Evolutionary conservation across 2,113 vertebrate genomes (phyloP), one percentile per base, ranked within the genome.

Genomic region (Dicaeum eximium): DNA sequence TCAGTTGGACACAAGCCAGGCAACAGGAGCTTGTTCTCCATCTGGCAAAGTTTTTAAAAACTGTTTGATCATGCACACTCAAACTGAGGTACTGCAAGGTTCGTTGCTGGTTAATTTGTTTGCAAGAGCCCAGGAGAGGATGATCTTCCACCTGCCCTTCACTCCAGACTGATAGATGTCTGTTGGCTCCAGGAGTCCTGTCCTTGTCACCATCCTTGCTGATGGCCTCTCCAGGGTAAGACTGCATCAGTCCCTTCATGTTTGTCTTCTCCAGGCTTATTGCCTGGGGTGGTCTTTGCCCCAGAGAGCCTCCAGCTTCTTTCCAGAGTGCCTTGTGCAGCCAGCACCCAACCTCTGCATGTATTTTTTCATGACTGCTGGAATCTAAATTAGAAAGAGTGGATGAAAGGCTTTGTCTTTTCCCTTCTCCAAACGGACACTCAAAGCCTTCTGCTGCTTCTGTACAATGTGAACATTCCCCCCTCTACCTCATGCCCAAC

Each of bases 241-340:
- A 33, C 47, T 71, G 51, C 3, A 0, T 85, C 33, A 25, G 1
- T 62, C 21, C 14, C 33, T 60, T 48, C 11, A 1, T 3, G 2
- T 50, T 71, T 87, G 47, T 88, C 61, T 77, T 75, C 35, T 88
- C n/a, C 42, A 44, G 66, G 24, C 7, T 19, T 3, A 8, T 40
- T 19, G 4, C 17, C 30, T 9, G 2, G 31, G 4, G 7, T 40
- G 20, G 4, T 70, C 35, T 60, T 62, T 35, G 15, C 11, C 31
- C 16, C 28, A 37, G 31, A 56, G n/a, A 42, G 2, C 25, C 13
- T 57, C 17, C 48, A 65, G 22, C 19, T 78, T 73, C 45, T 87
- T 48, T 17, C 11, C 14, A 8, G 19, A 30, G 38, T 58, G 45
- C n/a, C 65, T 86, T 64, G 22, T 65, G 28, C 57, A 88, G 20